Conservation (phyloP, 2,113 vertebrate genomes). For the Spea multiplicata region DNA sequence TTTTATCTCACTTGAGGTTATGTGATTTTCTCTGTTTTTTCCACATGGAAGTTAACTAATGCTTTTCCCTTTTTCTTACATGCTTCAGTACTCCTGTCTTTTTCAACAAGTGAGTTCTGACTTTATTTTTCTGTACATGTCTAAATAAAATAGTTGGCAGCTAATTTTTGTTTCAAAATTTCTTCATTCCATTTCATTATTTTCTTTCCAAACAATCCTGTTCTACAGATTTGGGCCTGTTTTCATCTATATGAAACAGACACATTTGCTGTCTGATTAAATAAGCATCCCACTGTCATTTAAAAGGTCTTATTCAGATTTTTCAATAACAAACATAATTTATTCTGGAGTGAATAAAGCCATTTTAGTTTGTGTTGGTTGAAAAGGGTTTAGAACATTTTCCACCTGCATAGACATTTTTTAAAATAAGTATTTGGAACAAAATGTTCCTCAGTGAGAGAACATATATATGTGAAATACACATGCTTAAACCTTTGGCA, state of each 20-base stretch:
- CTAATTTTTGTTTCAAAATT: background rate
- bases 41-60: constrained; percentile 1
- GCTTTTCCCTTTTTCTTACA: background rate
- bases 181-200: background rate
- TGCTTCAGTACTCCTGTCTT: constrained; percentile 9
- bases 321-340: too few relatives aligned
- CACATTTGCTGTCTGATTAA: background rate
- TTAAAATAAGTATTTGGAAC: too few relatives aligned
- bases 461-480: too few relatives aligned
- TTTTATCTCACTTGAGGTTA: too few relatives aligned
- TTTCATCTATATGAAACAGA: background rate
- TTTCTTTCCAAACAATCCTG: background rate
- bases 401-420: too few relatives aligned
- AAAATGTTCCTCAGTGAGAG: too few relatives aligned
- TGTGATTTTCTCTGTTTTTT: constrained; percentile 5
- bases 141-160: background rate
- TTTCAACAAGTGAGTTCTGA: background rate
- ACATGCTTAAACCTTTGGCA: too few relatives aligned
- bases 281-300: background rate
- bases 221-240: background rate
- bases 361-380: too few relatives aligned
- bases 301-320: background rate
- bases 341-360: too few relatives aligned
- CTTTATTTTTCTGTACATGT: constrained; percentile 6
- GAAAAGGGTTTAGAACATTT: too few relatives aligned